Percentiles rank a stretch among this genome's conserved stretches.
These are phyloP conservation scores for Phyllostomus discolor DNA, from an alignment of 2,113 vertebrate genomes.

Conservation along the genomic window DNA sequence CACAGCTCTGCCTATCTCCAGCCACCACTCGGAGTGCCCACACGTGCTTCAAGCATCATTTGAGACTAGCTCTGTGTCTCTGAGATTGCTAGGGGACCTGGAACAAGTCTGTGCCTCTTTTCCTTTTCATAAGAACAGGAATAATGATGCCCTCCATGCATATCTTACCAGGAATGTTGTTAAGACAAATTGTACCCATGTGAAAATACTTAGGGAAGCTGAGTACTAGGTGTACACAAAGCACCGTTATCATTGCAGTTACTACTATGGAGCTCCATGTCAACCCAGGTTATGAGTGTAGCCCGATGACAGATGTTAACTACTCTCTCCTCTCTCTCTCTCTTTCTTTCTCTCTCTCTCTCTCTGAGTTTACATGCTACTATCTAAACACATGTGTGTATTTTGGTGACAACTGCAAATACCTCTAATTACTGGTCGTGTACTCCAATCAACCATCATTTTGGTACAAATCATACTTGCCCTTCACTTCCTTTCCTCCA, in stretches of 20 bases:
- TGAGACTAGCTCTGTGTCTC: not conserved
- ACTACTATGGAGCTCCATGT: not conserved
- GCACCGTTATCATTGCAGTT: not conserved
- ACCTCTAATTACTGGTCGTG: not conserved
- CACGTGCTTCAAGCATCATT: rapidly evolving
- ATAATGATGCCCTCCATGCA: not conserved
- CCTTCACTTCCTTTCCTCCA: not conserved
- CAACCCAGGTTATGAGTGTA: not conserved
- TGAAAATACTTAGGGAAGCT: not conserved
- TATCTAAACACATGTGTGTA: not conserved
- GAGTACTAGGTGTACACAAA: not conserved
- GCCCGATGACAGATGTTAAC: not conserved
- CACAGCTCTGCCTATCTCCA: not conserved
- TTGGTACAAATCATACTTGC: not conserved
- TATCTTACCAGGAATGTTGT: not conserved
- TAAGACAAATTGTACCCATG: not conserved
- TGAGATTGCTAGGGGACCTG: not conserved
- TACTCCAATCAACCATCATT: not conserved
- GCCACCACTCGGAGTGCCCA: not conserved
- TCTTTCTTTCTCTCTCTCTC: not conserved
- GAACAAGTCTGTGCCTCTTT: not conserved
- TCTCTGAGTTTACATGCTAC: not conserved
- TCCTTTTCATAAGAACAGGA: not conserved
- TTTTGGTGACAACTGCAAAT: not conserved
- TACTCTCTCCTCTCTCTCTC: no score